A percentile compares a stretch with the other conserved stretches of the same genome.
Evolutionary conservation across 1,140 invertebrate species (phyloP).

Genomic region (Lepidurus arcticus): DNA sequence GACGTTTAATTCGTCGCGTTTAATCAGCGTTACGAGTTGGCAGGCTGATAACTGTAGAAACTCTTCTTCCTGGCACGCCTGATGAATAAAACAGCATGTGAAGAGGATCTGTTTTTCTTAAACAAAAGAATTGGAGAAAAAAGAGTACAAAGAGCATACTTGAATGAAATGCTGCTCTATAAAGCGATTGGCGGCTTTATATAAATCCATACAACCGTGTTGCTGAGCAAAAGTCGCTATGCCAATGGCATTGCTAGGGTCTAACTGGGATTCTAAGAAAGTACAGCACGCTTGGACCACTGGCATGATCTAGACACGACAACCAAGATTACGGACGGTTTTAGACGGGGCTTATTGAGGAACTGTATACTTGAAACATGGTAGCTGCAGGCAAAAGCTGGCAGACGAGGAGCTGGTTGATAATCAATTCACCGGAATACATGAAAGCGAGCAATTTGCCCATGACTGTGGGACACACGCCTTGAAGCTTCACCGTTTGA

Average conservation of each 20-base stretch:
- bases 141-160: constrained; percentile 45
- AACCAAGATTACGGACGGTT: constrained; percentile 15
- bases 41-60: constrained; percentile 73
- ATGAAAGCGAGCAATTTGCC: constrained; percentile 77
- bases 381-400: constrained; percentile 82
- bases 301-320: constrained; percentile 61
- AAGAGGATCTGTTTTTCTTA: background rate
- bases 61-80: constrained; percentile 84
- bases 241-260: constrained; percentile 88
- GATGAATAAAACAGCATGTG: constrained; percentile 36
- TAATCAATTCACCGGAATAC: constrained; percentile 79
- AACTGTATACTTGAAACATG: constrained; percentile 73
- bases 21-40: constrained; percentile 70
- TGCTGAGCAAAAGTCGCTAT: constrained; percentile 88
- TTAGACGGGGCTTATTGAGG: background rate
- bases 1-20: constrained; percentile 82
- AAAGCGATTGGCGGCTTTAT: constrained; percentile 78
- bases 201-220: constrained; percentile 75
- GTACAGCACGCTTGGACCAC: constrained; percentile 85
- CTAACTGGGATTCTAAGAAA: constrained; percentile 81
- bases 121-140: background rate
- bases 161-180: constrained; percentile 84
- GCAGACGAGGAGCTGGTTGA: constrained; percentile 86
- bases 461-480: constrained; percentile 79
- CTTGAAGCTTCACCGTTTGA: constrained; percentile 74